Evolutionary conservation across 1,140 invertebrate genomes (phyloP), one percentile per base, ranked within the genome.

Genomic region (Eumeta japonica): DNA sequence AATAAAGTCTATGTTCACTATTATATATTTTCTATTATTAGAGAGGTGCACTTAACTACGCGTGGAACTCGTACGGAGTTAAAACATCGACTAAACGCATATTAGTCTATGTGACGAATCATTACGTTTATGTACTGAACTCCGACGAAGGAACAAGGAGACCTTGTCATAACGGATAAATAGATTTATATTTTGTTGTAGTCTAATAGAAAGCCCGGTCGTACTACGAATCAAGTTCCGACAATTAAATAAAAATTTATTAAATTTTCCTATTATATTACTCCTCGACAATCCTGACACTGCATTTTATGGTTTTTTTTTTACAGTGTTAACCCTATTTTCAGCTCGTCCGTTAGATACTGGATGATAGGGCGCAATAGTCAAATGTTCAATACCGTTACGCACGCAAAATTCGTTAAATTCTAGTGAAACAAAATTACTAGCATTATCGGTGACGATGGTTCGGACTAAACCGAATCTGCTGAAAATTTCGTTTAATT

Each of bases 401-500:
- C 7, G 2, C 0, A 2, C 16, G 14, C 38, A 40, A 40, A 40
- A 40, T 5, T 16, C 45, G 4, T 33, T 15, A 34, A 40, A 34
- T 16, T 34, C 10, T 4, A 10, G 10, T 14, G 31, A 40, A 34
- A 13, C 5, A 28, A 40, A 40, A 34, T 35, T 40, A 10, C 10
- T 18, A 16, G 30, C 38, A 17, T 40, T 40, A 18, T 40, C 38
- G 3, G 38, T 40, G 16, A 40, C 38, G n/a, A 40, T n/a, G 27
- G 32, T 33, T 3, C 15, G 14, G 16, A 34, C 32, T 2, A 40
- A 16, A 27, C 38, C 38, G 34, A 28, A 40, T 18, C 38, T 40
- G 29, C 38, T 28, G 17, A 40, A 40, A 4, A 40, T 16, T 3
- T 40, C 38, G 10, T 10, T 15, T 29, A 34, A 18, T 18, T 40